Base-by-base conservation (phyloP, 1,140 invertebrate genomes). In the Drosophila gunungcola region DNA sequence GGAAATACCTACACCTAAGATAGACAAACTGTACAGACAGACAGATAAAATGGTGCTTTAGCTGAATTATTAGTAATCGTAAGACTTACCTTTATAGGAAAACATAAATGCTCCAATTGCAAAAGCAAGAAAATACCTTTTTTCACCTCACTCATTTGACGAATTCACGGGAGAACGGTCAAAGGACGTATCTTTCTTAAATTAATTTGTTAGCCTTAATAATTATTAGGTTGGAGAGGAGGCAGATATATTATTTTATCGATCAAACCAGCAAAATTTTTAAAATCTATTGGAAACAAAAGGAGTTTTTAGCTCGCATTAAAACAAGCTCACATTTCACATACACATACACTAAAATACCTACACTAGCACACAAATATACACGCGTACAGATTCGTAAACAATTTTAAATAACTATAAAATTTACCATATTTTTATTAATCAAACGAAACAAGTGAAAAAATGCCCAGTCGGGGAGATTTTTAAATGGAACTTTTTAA, bases 11-110 rank as follows among this genome's bases (percentile, higher is more conserved):
- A 61, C 78, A 76, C 54, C 62, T 84, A 68, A 88, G 77, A 51
- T 86, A 86, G 65, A 57, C 62, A 88, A 88, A 75, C 57, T 88
- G 84, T 89, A 84, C 61, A 88, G 77, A 84, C 34, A 67, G 55
- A 74, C 58, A 73, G 52, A 67, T 84, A 84, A 88, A 89, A 90
- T 91, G 90, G 90, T 91, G 90, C 90, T 91, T 91, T 91, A 91
- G 90, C 90, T 91, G 85, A 91, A 91, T 90, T 91, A 90, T 90
- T 84, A 80, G 76, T 73, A 88, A 85, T 60, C 73, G 56, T 91
- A 89, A 90, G 79, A 83, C 80, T 77, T 73, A 69, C 62, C 76
- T 54, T 56, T 42, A 56, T 57, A 74, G 49, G 65, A 53, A 60
- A 60, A 65, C 49, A 54, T 48, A 61, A 73, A 57, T 65, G 67